Conservation (phyloP, 2,113 vertebrate species). For the Dolichallabes microphthalmus region DNA sequence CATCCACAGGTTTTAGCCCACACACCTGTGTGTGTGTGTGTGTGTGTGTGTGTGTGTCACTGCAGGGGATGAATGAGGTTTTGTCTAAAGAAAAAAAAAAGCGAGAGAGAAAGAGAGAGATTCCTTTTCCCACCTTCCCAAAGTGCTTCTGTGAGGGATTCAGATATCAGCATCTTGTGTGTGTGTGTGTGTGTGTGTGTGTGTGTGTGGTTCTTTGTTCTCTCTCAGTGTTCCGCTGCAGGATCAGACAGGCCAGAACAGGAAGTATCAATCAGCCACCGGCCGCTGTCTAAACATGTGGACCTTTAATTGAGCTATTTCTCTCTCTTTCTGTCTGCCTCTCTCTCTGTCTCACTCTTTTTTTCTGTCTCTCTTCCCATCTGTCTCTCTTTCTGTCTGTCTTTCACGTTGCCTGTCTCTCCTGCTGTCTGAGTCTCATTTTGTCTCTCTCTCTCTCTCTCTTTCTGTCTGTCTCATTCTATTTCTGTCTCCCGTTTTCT, state of each 20-base stretch:
- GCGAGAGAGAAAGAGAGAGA: neutral
- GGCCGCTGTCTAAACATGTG: slow-evolving; percentile 68
- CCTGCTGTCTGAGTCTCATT: neutral
- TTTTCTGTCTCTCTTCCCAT: neutral
- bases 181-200: slow-evolving; percentile 38
- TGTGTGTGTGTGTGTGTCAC: neutral
- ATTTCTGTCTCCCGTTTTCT: too few species aligned
- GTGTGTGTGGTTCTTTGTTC: slow-evolving; percentile 69
- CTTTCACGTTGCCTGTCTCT: neutral
- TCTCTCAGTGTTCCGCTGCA: slow-evolving; percentile 64
- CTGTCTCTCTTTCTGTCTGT: neutral
- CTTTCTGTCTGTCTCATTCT: too few species aligned
- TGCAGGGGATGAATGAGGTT: neutral
- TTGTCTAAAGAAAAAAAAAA: neutral
- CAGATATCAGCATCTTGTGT: slow-evolving; percentile 15
- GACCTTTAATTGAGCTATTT: slow-evolving; percentile 66
- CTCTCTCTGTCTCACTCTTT: slow-evolving; percentile 31
- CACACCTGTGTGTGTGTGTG: slow-evolving; percentile 7
- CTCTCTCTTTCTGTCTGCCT: slow-evolving; percentile 33
- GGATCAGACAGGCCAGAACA: slow-evolving; percentile 67
- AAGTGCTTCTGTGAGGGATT: neutral
- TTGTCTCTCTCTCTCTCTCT: neutral
- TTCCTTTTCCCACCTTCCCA: neutral
- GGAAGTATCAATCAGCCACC: slow-evolving; percentile 64
- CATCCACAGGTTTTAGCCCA: neutral